Evolutionary conservation across 53 echinoderm and acorn worm species (phyloP), one percentile per base, ranked within the genome.

Genomic region (Astropecten irregularis): DNA sequence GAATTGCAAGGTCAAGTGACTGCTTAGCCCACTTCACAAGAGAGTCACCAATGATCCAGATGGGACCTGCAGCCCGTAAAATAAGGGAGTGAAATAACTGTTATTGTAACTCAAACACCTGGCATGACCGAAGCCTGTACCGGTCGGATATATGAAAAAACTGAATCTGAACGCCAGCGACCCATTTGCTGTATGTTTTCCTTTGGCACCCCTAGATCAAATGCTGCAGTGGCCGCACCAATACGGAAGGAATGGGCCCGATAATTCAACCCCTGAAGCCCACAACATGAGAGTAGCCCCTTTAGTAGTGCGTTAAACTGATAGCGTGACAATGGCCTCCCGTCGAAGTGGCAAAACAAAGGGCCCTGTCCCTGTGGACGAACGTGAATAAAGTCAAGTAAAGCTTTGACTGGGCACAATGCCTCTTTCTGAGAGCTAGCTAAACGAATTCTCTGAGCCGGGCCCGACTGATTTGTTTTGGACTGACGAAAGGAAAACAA

Each of bases 11-110:
- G 30, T 39, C 49, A 49, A 68, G 25, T 0, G 49, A 22, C 10
- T 26, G 49, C 49, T 49, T 21, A 2, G 70, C 70, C 29, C 70
- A 5, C 29, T 40, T 16, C 15, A 70, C 31, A 28, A 48, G 19
- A 16, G 70, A 70, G 22, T 70, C 70, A 11, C 70, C 70, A 48
- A 70, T 31, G 18, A 70, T 70, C 70, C 70, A 70, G 10, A 47
- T 29, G 3, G 14, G 8, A 66, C 29, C 66, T 66, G 19, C 14
- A 18, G 49, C 28, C 1, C 37, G 13, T 18, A 42, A 42, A 42
- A 42, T 42, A 42, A 8, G 42, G 42, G 42, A 42, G 42, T 42
- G 42, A 42, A 42, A 42, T 42, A 42, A 42, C 42, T 42, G 11
- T 42, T 42, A 42, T 42, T 42, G 42, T 42, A 42, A 11, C 42